Conservation (phyloP, 2,888 invertebrate species). For the Scaeva pyrastri region DNA sequence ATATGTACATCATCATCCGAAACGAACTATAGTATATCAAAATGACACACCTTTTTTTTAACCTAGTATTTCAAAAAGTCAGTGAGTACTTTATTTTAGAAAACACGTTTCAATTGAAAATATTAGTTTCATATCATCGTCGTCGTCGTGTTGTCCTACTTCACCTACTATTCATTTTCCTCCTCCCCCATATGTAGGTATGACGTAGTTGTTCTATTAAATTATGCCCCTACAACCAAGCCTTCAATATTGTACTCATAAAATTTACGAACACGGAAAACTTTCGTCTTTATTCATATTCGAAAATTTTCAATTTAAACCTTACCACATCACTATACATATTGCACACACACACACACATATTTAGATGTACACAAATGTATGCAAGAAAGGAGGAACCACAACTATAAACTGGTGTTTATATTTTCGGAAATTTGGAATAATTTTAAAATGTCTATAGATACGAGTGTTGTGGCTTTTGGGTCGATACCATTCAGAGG, state of each 20-base stretch:
- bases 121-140: neutral
- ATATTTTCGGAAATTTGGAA: conserved; percentile 20
- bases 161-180: no score
- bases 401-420: neutral
- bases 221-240: neutral
- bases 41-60: neutral
- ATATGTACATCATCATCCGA: no score
- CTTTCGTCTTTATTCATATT: conserved; percentile 21
- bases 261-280: conserved; percentile 16
- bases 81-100: conserved; percentile 13
- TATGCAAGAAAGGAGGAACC: neutral
- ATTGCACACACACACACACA: neutral
- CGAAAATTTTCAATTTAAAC: conserved; percentile 47
- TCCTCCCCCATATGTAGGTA: neutral
- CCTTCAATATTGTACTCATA: conserved; percentile 26
- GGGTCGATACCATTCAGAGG: neutral
- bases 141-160: no score
- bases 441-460: conserved; percentile 10
- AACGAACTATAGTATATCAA: no score
- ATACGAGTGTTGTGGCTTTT: neutral
- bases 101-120: conserved; percentile 3
- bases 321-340: neutral
- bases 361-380: neutral
- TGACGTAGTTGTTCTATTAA: conserved; percentile 1
- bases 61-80: neutral